These are phyloP conservation scores for Cichladusa arquata DNA, from an alignment of 2,113 vertebrate species.

Conservation along the genomic window DNA sequence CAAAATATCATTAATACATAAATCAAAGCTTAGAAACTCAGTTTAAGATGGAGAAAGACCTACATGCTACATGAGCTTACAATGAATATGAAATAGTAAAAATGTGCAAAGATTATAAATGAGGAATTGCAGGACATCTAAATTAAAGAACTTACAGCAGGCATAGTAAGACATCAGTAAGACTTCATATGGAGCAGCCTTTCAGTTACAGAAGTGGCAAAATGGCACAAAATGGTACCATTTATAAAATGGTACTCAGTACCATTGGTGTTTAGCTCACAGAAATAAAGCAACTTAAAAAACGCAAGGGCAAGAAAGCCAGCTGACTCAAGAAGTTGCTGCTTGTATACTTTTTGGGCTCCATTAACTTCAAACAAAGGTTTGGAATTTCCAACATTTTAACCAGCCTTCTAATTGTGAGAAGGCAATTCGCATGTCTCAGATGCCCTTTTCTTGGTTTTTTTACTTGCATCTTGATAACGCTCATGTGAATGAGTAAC, in stretches of 20 bases:
- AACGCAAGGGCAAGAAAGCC: background rate
- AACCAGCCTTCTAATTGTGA: background rate
- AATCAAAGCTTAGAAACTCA: background rate
- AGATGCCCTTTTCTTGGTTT: background rate
- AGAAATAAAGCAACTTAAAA: background rate
- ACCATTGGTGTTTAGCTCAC: background rate
- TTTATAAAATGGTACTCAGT: background rate
- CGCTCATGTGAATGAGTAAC: rapidly evolving
- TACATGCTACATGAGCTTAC: background rate
- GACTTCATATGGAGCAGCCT: background rate
- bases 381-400: background rate
- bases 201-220: background rate
- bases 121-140: background rate
- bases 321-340: background rate
- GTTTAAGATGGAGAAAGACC: background rate
- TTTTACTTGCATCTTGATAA: background rate
- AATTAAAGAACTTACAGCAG: background rate
- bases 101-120: background rate
- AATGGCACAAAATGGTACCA: background rate
- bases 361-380: background rate
- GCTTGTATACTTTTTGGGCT: background rate
- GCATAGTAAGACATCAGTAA: background rate
- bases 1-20: background rate
- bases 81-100: background rate
- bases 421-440: background rate